Conservation (phyloP, 2,888 invertebrate genomes). For the Alentia gelatinosa region DNA sequence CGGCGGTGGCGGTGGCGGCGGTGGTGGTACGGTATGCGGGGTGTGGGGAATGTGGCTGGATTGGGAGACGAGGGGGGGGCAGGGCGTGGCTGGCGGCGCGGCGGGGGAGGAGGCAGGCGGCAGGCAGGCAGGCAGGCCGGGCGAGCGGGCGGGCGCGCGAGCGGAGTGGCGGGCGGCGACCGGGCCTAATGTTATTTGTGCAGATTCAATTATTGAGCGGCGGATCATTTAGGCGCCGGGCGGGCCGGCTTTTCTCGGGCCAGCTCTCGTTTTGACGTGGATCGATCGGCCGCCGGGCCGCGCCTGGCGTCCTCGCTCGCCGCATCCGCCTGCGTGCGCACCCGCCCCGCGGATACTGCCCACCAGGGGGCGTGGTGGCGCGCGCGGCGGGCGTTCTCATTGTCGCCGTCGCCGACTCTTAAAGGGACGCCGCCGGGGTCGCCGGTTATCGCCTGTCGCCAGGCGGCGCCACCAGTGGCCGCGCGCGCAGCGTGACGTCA, state of each 20-base stretch:
- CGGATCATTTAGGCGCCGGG: constrained; percentile 36
- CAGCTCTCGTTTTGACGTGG: constrained; percentile 38
- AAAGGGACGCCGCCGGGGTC: constrained; percentile 7
- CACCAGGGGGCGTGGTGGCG: neutral
- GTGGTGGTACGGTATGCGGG: neutral
- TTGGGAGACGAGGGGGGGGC: neutral
- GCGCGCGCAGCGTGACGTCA: constrained; percentile 7
- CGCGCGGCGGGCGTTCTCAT: neutral
- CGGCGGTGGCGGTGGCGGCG: neutral
- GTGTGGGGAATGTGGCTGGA: neutral
- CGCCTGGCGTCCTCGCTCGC: neutral
- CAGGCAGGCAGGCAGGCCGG: neutral
- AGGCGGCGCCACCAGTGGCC: neutral
- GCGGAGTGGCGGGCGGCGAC: neutral
- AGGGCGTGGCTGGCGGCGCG: neutral
- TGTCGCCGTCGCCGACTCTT: constrained; percentile 20
- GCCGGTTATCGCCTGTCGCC: neutral
- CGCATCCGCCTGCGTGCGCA: neutral
- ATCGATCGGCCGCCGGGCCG: constrained; percentile 10
- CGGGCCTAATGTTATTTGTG: constrained; percentile 37
- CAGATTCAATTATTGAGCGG: constrained; percentile 47
- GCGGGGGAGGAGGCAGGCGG: neutral
- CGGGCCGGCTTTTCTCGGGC: constrained; percentile 35
- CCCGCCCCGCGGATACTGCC: neutral
- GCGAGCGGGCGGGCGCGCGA: neutral